Evolutionary conservation across 2,888 invertebrate species (phyloP), one percentile per base, ranked within the genome.

Genomic region (Diarsia dahlii): DNA sequence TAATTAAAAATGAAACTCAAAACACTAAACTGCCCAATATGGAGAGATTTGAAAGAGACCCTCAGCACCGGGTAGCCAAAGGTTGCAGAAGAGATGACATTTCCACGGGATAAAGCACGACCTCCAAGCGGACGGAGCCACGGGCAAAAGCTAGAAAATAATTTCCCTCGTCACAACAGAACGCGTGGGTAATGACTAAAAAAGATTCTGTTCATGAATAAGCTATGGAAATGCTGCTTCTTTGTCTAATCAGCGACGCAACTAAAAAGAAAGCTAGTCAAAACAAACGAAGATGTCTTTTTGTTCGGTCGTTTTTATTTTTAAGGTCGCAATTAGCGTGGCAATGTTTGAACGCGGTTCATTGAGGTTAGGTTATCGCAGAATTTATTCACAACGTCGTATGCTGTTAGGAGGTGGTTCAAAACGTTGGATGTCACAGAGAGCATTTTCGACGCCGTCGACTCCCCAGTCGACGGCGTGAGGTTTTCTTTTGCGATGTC

Each of bases 181-280:
- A 54, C 34, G 71, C 69, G 54, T 34, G 69, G 58, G 28, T 58
- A 75, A 79, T 69, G 64, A n/a, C 48, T 60, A 69, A 71, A 78
- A 76, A 73, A 81, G 56, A 81, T 75, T 69, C 56, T 18, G 18
- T 70, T 77, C 87, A 78, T 78, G 78, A 87, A 87, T 84, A 85
- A 58, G 66, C 81, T 78, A 79, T 80, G 78, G 67, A 84, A 86
- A 79, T 78, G 66, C 70, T 80, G 62, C 13, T 77, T 82, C 88
- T 86, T 86, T 85, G 78, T 87, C 77, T 85, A 86, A 87, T 87
- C 88, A 88, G 54, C n/a, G 76, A 48, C 20, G 23, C 34, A 54
- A 74, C 63, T 67, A 67, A 74, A 82, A 76, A 67, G 12, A 72
- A 74, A 78, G 56, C 62, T 71, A 76, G 39, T 18, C 63, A 46